Conservation (phyloP, 2,113 vertebrate genomes). For the Colistium nudipinnis region DNA sequence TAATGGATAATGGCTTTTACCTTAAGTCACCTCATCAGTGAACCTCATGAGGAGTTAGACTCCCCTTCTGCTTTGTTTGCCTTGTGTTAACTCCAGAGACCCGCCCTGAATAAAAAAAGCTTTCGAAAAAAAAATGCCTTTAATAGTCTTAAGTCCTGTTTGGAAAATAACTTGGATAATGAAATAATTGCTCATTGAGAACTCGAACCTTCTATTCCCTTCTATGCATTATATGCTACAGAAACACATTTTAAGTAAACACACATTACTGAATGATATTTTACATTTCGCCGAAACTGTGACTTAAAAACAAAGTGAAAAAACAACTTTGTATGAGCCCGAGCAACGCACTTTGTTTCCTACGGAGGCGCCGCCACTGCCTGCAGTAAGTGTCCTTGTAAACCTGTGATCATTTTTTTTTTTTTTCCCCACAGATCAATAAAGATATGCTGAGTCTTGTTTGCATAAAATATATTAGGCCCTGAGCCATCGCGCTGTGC, state of each 20-base stretch:
- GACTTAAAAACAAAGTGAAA: neutral
- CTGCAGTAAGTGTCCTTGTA: slow-evolving; percentile 28
- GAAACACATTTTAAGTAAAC: neutral
- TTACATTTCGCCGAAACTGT: neutral
- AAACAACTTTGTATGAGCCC: too few species aligned
- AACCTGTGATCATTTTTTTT: slow-evolving; percentile 59
- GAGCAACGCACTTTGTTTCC: neutral
- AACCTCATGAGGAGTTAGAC: slow-evolving; percentile 19
- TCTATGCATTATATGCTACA: neutral
- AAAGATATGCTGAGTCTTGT: slow-evolving; percentile 47
- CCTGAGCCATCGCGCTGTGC: slow-evolving; percentile 29
- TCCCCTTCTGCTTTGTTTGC: neutral
- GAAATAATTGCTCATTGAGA: neutral
- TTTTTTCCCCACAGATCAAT: slow-evolving; percentile 41
- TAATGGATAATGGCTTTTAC: slow-evolving; percentile 52
- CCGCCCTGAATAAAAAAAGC: neutral
- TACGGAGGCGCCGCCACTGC: slow-evolving; percentile 9
- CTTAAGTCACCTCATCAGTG: slow-evolving; percentile 38
- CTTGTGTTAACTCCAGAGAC: neutral
- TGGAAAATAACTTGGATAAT: neutral
- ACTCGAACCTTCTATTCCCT: neutral
- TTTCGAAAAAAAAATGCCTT: neutral
- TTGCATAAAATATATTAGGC: slow-evolving; percentile 58
- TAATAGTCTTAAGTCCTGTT: neutral
- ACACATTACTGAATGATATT: neutral